Conservation (phyloP, 2,113 vertebrate genomes). For the Nycticryphes semicollaris region DNA sequence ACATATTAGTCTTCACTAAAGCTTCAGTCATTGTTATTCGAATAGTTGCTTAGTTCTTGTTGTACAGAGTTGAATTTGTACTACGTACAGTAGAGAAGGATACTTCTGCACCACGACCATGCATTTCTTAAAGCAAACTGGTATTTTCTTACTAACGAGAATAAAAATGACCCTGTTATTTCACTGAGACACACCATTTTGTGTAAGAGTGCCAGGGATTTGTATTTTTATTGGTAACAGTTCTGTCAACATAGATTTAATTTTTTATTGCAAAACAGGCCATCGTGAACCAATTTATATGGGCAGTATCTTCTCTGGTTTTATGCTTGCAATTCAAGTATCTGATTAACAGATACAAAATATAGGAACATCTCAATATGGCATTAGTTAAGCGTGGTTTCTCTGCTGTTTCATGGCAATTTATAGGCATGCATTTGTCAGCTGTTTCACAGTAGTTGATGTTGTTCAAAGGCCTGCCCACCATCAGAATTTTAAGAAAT, state of each 20-base stretch:
- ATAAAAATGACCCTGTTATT: neutral
- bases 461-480: neutral
- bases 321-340: neutral
- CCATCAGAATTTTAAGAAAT: neutral
- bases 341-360: neutral
- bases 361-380: neutral
- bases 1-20: neutral
- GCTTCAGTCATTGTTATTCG: neutral
- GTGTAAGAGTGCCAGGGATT: neutral
- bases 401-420: neutral
- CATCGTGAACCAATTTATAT: neutral
- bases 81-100: neutral
- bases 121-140: neutral
- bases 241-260: neutral
- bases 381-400: neutral
- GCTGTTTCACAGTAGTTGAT: neutral
- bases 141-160: neutral
- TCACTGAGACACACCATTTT: neutral
- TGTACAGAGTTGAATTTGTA: neutral
- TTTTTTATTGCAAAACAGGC: neutral
- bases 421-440: neutral
- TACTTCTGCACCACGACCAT: neutral
- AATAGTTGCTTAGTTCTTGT: neutral
- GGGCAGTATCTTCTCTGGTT: neutral
- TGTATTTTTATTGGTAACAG: neutral